phyloP scores from a whole-genome alignment of 2,113 vertebrate species.

The Brachyistius frenatus region DNA sequence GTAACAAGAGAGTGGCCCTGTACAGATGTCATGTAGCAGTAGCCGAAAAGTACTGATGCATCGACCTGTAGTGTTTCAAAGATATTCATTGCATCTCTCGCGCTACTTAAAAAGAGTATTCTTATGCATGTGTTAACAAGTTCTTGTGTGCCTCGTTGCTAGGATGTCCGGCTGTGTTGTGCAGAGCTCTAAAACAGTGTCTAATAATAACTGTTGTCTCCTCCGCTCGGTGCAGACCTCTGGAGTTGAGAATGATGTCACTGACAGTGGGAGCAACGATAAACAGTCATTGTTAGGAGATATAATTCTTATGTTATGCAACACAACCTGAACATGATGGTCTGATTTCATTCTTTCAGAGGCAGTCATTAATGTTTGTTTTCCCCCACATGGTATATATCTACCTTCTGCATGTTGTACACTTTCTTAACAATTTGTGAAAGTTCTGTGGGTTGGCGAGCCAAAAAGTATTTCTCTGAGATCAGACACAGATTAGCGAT shows the following conservation, averaged over 20 bases:
- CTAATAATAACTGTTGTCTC: conserved; percentile 67
- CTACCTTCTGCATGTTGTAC: too few relatives aligned
- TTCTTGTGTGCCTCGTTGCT: conserved; percentile 37
- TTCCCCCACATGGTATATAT: background rate
- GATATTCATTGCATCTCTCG: conserved; percentile 8
- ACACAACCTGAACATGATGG: background rate
- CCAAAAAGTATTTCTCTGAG: conserved; percentile 25
- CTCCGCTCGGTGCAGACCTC: conserved; percentile 50
- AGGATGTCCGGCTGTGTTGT: conserved; percentile 40
- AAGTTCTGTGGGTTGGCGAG: background rate
- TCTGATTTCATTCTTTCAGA: background rate
- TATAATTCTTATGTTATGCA: conserved; percentile 18
- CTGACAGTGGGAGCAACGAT: conserved; percentile 43
- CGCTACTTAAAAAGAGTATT: conserved; percentile 6
- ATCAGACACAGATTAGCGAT: background rate
- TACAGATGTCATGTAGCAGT: too few relatives aligned
- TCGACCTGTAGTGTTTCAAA: background rate
- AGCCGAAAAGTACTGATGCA: too few relatives aligned
- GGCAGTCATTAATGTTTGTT: background rate
- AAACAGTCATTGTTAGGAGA: conserved; percentile 42
- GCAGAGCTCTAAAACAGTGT: conserved; percentile 33
- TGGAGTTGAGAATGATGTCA: conserved; percentile 53
- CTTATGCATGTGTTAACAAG: conserved; percentile 18
- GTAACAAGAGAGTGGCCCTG: background rate
- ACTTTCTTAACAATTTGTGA: background rate